A percentile compares a stretch with the other conserved stretches of the same genome.
These are phyloP conservation scores for Ligdia adustata DNA, from an alignment of 2,888 invertebrate genomes.

Conservation along the genomic window DNA sequence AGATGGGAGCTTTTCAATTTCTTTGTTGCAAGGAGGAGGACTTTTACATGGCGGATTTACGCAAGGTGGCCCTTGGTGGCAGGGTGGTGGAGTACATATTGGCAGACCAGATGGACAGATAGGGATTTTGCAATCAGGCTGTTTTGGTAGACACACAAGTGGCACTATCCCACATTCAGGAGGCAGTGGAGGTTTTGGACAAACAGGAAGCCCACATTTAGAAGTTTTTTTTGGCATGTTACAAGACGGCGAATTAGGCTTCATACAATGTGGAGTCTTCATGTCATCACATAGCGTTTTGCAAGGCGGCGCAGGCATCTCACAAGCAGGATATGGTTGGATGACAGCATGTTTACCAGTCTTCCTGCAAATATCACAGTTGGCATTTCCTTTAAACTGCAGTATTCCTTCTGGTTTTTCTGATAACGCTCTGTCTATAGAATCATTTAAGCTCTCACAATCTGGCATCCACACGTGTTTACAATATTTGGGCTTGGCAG, in stretches of 20 bases:
- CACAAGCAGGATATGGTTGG: constrained; percentile 32
- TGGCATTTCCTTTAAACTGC: constrained; percentile 38
- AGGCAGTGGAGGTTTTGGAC: neutral
- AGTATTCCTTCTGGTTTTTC: constrained; percentile 46
- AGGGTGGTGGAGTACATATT: neutral
- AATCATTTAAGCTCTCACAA: constrained; percentile 39
- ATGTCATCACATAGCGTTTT: constrained; percentile 35
- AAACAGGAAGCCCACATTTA: neutral
- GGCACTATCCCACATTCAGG: neutral
- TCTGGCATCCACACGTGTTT: constrained; percentile 52
- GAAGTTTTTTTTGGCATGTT: neutral
- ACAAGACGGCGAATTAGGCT: constrained; percentile 5
- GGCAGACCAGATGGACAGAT: constrained; percentile 5
- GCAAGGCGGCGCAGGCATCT: constrained; percentile 44
- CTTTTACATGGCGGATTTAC: no score
- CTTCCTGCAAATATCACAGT: constrained; percentile 42
- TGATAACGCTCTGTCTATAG: neutral
- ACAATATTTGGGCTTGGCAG: constrained; percentile 27
- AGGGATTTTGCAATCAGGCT: neutral
- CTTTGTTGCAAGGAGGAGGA: no score
- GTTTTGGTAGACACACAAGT: neutral
- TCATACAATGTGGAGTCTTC: constrained; percentile 39
- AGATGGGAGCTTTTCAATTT: no score
- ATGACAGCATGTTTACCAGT: constrained; percentile 42
- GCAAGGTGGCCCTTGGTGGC: neutral